Percentiles rank a stretch among this genome's conserved stretches.
Conservation (phyloP, 2,888 invertebrate genomes). For the Bellardia pandia region DNA sequence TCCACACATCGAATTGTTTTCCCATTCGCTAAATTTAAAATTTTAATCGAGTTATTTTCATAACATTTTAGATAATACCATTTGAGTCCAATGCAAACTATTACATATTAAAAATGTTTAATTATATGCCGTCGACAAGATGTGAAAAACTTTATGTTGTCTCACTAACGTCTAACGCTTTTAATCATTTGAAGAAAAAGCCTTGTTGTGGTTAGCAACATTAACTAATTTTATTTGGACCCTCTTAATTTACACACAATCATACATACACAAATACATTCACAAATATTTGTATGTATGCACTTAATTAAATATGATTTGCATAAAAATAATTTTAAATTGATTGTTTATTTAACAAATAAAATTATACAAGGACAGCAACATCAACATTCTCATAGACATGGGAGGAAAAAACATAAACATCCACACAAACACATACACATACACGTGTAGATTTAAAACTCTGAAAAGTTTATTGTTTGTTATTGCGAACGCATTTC, state of each 20-base stretch:
- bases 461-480: conserved; percentile 8
- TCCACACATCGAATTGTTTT: too few species aligned
- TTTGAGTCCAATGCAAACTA: too few species aligned
- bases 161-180: too few species aligned
- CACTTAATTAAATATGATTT: conserved; percentile 76
- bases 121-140: too few species aligned
- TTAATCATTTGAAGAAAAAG: too few species aligned
- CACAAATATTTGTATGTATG: conserved; percentile 66
- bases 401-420: neutral
- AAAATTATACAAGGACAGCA: conserved; percentile 54
- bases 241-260: neutral
- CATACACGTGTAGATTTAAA: neutral
- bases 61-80: too few species aligned
- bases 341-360: conserved; percentile 74
- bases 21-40: too few species aligned
- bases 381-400: conserved; percentile 4
- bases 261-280: neutral
- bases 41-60: too few species aligned
- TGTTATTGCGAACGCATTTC: neutral
- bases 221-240: neutral
- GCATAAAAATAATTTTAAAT: conserved; percentile 75
- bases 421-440: neutral
- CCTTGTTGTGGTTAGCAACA: too few species aligned
- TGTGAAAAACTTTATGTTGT: too few species aligned
- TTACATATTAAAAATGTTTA: too few species aligned